Evolutionary conservation across 2,888 invertebrate species (phyloP).

Genomic region (Notocelia uddmanniana): DNA sequence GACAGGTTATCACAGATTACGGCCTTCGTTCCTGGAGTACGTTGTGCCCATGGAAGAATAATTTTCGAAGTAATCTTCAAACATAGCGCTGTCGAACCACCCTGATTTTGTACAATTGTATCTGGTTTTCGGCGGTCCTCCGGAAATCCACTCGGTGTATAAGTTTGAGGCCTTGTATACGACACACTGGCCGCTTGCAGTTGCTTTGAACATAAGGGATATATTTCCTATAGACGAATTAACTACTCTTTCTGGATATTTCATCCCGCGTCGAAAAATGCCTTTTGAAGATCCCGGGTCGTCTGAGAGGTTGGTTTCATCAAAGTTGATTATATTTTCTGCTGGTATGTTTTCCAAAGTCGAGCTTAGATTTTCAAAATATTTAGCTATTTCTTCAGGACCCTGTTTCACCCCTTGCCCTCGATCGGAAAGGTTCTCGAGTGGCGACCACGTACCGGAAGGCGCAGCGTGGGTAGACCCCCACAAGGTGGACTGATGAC

Average conservation of each 20-base stretch:
- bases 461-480: too few relatives aligned
- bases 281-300: background rate
- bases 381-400: background rate
- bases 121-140: background rate
- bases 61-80: background rate
- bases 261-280: background rate
- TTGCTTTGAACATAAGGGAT: background rate
- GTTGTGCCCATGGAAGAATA: background rate
- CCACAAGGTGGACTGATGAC: too few relatives aligned
- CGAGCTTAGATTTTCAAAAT: background rate
- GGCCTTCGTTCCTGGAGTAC: background rate
- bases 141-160: background rate
- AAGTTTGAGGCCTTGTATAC: background rate
- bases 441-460: too few relatives aligned
- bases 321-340: background rate
- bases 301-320: background rate
- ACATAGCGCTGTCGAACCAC: background rate
- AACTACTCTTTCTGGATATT: background rate
- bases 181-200: background rate
- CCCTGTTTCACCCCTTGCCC: too few relatives aligned
- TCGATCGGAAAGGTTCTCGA: too few relatives aligned
- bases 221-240: constrained; percentile 1
- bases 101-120: constrained; percentile 1
- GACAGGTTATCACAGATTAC: background rate
- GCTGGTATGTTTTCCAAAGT: background rate